Evolutionary conservation across 2,888 invertebrate species (phyloP).

Genomic region (Pyrgus malvae): DNA sequence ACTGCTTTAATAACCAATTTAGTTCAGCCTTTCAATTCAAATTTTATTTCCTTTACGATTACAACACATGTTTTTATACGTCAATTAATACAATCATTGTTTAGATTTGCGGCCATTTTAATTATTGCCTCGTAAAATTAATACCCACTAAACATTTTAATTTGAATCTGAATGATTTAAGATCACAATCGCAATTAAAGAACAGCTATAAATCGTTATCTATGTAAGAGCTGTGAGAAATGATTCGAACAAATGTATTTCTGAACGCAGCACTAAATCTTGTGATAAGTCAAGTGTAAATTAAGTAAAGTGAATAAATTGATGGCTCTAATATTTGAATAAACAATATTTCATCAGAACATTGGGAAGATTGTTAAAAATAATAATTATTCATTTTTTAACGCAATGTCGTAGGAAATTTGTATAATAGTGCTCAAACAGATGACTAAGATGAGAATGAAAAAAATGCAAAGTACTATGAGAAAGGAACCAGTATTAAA

Average conservation of each 20-base stretch:
- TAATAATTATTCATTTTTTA: constrained; percentile 33
- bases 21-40: neutral
- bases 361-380: constrained; percentile 32
- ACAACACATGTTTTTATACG: constrained; percentile 35
- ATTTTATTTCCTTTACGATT: constrained; percentile 20
- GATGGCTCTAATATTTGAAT: constrained; percentile 27
- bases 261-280: constrained; percentile 25
- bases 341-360: constrained; percentile 31
- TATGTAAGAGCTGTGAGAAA: constrained; percentile 25
- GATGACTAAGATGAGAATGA: too few relatives aligned
- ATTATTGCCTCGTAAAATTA: constrained; percentile 30
- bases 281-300: constrained; percentile 24
- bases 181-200: constrained; percentile 14
- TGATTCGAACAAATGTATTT: constrained; percentile 23
- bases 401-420: too few relatives aligned
- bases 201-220: constrained; percentile 24
- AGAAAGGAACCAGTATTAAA: too few relatives aligned
- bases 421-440: too few relatives aligned
- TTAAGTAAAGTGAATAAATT: constrained; percentile 25
- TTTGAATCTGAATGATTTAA: constrained; percentile 31
- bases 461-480: too few relatives aligned
- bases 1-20: neutral
- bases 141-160: constrained; percentile 34
- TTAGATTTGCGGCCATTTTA: constrained; percentile 37
- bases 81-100: constrained; percentile 30